Conservation (phyloP, 2,113 vertebrate genomes). For the Ammodytes dubius region DNA sequence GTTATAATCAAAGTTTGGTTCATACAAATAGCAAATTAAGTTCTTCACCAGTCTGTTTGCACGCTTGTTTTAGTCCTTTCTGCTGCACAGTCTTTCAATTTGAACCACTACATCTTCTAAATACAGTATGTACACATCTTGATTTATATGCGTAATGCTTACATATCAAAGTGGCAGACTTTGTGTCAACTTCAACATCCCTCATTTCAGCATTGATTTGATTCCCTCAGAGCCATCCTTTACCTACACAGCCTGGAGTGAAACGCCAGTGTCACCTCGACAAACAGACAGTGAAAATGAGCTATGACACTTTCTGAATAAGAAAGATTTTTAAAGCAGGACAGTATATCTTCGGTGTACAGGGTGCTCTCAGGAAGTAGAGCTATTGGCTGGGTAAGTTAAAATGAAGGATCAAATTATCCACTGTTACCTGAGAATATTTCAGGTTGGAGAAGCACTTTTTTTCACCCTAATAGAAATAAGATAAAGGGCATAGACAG, state of each 20-base stretch:
- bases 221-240: background rate
- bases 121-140: background rate
- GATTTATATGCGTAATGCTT: background rate
- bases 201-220: constrained; percentile 10
- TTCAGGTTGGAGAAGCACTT: background rate
- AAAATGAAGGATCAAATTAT: background rate
- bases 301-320: constrained; percentile 3
- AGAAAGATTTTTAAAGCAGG: background rate
- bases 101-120: background rate
- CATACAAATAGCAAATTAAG: background rate
- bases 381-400: background rate
- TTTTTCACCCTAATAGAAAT: background rate
- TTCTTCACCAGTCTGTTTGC: background rate
- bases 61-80: background rate
- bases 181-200: background rate
- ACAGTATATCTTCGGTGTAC: background rate
- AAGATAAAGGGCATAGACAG: background rate
- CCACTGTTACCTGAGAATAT: background rate
- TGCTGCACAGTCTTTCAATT: constrained; percentile 7
- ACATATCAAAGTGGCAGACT: background rate
- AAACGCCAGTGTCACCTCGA: constrained; percentile 21
- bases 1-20: background rate
- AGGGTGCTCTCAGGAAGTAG: background rate
- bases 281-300: constrained; percentile 7
- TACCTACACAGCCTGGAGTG: background rate